Percentiles rank a stretch among this genome's conserved stretches.
phyloP scores from a whole-genome alignment of 1,140 invertebrate genomes.

The Delia radicum region DNA sequence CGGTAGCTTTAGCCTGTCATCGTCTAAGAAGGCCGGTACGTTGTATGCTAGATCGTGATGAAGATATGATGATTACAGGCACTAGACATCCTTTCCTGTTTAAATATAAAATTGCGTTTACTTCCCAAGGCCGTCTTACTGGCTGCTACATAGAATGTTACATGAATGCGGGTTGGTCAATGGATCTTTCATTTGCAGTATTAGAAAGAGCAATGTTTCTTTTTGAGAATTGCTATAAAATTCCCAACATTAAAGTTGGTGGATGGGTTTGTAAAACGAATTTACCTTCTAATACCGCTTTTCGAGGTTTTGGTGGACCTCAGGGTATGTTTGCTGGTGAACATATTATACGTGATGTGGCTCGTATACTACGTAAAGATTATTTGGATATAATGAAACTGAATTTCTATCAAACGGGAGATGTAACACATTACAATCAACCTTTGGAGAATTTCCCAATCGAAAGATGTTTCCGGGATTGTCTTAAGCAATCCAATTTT shows the following conservation, averaged over 20 bases:
- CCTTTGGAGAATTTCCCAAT: constrained; percentile 74
- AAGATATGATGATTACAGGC: constrained; percentile 89
- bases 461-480: constrained; percentile 80
- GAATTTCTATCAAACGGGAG: constrained; percentile 83
- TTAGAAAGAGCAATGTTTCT: constrained; percentile 78
- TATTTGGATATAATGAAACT: constrained; percentile 62
- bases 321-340: constrained; percentile 87
- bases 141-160: constrained; percentile 77
- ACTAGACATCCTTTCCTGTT: constrained; percentile 85
- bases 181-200: constrained; percentile 80
- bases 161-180: constrained; percentile 79
- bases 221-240: constrained; percentile 76
- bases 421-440: constrained; percentile 80
- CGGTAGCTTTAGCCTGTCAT: constrained; percentile 69
- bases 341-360: constrained; percentile 74
- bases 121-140: constrained; percentile 70
- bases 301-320: constrained; percentile 85
- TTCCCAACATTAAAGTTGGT: constrained; percentile 67
- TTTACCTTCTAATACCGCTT: constrained; percentile 86
- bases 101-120: constrained; percentile 85
- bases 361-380: constrained; percentile 68
- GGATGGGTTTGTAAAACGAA: constrained; percentile 82
- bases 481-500: constrained; percentile 70
- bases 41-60: constrained; percentile 88
- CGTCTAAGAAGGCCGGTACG: constrained; percentile 78